Evolutionary conservation across 2,888 invertebrate genomes (phyloP).

Genomic region (Empis livida): DNA sequence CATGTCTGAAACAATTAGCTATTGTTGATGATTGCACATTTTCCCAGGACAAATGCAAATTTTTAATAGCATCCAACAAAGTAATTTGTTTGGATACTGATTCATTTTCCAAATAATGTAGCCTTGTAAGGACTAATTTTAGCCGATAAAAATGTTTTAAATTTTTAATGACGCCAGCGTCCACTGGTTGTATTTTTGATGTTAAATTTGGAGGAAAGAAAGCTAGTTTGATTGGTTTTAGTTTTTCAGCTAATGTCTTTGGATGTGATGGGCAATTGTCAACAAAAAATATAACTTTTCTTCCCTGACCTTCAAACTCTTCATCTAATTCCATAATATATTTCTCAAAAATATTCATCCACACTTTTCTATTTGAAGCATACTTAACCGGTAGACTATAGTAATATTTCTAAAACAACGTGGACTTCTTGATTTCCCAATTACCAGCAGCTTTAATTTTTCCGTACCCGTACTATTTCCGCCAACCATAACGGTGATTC

Average conservation of each 20-base stretch:
- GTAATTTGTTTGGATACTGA: not conserved
- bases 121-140: not conserved
- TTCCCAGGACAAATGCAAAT: not conserved
- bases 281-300: conserved; percentile 4
- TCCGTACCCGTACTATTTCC: conserved; percentile 23
- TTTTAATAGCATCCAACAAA: not conserved
- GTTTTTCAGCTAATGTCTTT: not conserved
- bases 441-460: conserved; percentile 21
- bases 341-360: conserved; percentile 16
- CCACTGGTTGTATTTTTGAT: not conserved
- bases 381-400: conserved; percentile 16
- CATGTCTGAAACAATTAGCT: not conserved
- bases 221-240: not conserved
- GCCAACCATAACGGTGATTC: conserved; percentile 23
- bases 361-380: conserved; percentile 18
- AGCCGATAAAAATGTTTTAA: not conserved
- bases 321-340: conserved; percentile 2
- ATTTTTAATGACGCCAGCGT: not conserved
- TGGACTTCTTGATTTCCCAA: conserved; percentile 22
- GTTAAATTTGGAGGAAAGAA: not conserved
- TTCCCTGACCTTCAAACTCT: conserved; percentile 2
- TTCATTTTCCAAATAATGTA: not conserved
- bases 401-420: conserved; percentile 24
- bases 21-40: not conserved
- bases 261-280: not conserved